Evolutionary conservation across 2,113 vertebrate genomes (phyloP).

Genomic region (Alosa alosa): DNA sequence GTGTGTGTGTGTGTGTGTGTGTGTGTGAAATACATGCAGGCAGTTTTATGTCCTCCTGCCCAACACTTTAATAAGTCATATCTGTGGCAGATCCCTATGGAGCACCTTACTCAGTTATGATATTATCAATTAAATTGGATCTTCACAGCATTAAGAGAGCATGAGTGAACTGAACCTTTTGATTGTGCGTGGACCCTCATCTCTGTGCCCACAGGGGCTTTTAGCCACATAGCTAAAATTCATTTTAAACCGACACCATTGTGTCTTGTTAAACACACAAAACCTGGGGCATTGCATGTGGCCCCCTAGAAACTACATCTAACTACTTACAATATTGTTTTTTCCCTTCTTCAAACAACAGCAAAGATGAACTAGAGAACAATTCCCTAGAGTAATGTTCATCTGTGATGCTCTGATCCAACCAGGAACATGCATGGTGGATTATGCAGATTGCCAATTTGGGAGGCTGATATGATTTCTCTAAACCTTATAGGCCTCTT

Average conservation of each 20-base stretch:
- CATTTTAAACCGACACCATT: no score
- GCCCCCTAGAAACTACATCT: not conserved
- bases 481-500: not conserved
- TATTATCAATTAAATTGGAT: not conserved
- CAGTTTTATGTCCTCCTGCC: not conserved
- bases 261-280: not conserved
- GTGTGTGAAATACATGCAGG: not conserved
- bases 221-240: no score
- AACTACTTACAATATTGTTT: no score
- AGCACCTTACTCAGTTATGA: not conserved
- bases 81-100: not conserved
- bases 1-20: not conserved
- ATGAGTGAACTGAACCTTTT: not conserved
- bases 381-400: not conserved
- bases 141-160: not conserved
- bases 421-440: not conserved
- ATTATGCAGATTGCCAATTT: constrained; percentile 12
- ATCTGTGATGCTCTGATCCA: not conserved
- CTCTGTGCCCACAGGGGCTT: not conserved
- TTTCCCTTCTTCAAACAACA: not conserved
- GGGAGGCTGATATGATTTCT: constrained; percentile 1
- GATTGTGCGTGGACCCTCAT: not conserved
- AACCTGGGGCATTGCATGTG: not conserved
- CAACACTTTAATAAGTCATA: not conserved
- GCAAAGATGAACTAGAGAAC: not conserved